Base-by-base conservation (phyloP, 2,113 vertebrate species). In the Tupaia tana region DNA sequence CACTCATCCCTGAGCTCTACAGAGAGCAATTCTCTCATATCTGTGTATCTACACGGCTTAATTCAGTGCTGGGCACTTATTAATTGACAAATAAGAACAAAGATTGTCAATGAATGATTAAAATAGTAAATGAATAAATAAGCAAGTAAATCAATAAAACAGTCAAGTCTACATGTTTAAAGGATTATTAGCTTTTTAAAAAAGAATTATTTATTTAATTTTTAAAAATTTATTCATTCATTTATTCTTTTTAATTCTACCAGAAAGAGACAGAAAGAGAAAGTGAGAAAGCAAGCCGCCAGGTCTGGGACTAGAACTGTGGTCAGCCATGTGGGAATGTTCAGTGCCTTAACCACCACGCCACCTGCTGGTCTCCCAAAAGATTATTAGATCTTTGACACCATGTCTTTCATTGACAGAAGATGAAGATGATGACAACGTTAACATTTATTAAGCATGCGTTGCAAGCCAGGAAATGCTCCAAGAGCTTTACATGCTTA, bases 101-200 rank as follows among this genome's bases (percentile, higher is more conserved):
- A 97, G 84, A 90, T 63, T 90, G 94, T 95, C 95, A 93, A 70
- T 54, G 14, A 24, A 94, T 67, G 89, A 96, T 95, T 96, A 96
- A 97, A 77, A 67, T 20, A 25, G 1, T 22, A 22, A 56, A 15
- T 10, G 29, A 54, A 86, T 34, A 69, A 74, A 73, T 25, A 61
- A 34, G 66, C 5, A 11, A 54, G 7, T 2, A 29, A 29, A 52
- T 85, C 22, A 16, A 70, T 2, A 64, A 69, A 34, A 7, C 58
- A 24, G 31, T 66, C n/a, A 34, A 19, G 24, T 73, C 73, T 69
- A 10, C 4, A 11, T 9, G 14, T 29, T 78, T 54, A 64, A 79
- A 77, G 63, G 7, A 80, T 56, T 7, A 74, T 20, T 73, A 22
- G 31, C 2, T 74, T 71, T 70, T 86, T 59, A 61, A 86, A 80